A percentile compares a stretch with the other conserved stretches of the same genome.
phyloP scores from a whole-genome alignment of 2,888 invertebrate species.

The Bombylius discolor region DNA sequence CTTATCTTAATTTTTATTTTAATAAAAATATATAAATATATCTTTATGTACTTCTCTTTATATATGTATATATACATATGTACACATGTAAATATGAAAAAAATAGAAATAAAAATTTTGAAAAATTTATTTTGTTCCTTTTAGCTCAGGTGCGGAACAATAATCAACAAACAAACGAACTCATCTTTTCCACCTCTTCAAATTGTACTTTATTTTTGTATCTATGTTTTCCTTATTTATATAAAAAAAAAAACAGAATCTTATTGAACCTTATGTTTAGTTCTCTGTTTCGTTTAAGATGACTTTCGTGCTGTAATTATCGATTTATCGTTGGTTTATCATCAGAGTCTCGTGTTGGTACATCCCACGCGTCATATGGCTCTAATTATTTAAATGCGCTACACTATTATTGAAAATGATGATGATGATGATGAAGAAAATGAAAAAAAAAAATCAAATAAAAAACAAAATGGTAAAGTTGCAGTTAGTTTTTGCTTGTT shows the following conservation, averaged over 20 bases:
- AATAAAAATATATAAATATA: no score
- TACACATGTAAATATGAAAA: not conserved
- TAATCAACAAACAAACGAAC: not conserved
- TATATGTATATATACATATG: no score
- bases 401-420: no score
- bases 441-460: no score
- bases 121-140: not conserved
- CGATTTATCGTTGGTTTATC: constrained; percentile 14
- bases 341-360: constrained; percentile 12
- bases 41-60: no score
- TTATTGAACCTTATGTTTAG: not conserved
- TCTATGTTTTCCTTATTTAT: no score
- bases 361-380: constrained; percentile 14
- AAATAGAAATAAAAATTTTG: not conserved
- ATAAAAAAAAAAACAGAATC: no score
- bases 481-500: no score
- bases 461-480: no score
- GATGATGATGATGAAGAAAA: no score
- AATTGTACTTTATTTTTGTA: not conserved
- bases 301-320: constrained; percentile 16
- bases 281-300: constrained; percentile 1
- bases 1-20: no score
- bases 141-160: not conserved
- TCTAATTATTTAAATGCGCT: constrained; percentile 15
- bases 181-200: not conserved